These are phyloP conservation scores for Xiphophorus birchmanni DNA, from an alignment of 2,797 vertebrate genomes.

Conservation along the genomic window DNA sequence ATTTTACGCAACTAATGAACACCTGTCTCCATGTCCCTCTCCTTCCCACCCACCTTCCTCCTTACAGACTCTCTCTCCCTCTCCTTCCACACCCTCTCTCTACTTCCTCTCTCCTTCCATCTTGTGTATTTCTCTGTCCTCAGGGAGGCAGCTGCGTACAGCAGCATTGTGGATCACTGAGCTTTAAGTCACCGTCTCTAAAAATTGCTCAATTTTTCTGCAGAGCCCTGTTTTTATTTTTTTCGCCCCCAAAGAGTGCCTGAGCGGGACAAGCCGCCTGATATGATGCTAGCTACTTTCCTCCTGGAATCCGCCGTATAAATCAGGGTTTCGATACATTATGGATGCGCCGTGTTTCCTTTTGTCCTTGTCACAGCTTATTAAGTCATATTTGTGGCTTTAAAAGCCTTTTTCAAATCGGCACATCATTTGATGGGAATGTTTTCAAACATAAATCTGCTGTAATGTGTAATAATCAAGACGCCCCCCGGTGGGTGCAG, in stretches of 20 bases:
- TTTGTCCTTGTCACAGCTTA: conserved; percentile 29
- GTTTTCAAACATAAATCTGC: conserved; percentile 11
- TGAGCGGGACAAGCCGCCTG: conserved; percentile 22
- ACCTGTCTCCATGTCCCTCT: conserved; percentile 47
- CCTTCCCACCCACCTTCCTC: conserved; percentile 39
- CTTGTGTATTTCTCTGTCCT: conserved; percentile 59
- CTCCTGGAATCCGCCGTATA: conserved; percentile 25
- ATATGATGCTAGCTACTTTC: conserved; percentile 42
- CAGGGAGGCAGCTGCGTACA: conserved; percentile 59
- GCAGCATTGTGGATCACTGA: conserved; percentile 75
- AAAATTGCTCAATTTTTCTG: conserved; percentile 58
- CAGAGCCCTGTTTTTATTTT: conserved; percentile 30
- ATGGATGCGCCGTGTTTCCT: conserved; percentile 40
- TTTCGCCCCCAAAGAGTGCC: conserved; percentile 5
- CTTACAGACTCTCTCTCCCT: conserved; percentile 3
- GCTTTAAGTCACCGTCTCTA: conserved; percentile 67
- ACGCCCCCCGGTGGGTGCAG: conserved; percentile 9
- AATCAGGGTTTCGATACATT: conserved; percentile 39
- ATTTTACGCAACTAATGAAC: conserved; percentile 1
- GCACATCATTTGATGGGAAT: conserved; percentile 1
- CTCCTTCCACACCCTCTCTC: conserved; percentile 2
- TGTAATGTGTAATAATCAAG: conserved; percentile 20
- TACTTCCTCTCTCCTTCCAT: conserved; percentile 28
- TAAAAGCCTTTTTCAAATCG: conserved; percentile 11
- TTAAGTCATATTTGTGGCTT: conserved; percentile 20